phyloP scores from a whole-genome alignment of 2,113 vertebrate species.

The Protomyctophum bolini region DNA sequence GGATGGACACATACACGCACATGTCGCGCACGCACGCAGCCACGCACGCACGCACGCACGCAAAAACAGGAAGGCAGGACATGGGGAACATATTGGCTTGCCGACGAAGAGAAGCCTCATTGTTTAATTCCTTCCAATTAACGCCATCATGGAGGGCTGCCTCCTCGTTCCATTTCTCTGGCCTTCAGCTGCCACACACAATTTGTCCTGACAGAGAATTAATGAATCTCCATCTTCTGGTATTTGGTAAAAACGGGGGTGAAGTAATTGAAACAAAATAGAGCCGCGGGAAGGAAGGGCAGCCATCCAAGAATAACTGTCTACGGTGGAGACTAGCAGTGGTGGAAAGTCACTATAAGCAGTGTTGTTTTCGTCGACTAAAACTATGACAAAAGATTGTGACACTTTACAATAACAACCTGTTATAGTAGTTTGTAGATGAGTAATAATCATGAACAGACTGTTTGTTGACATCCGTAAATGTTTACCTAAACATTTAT shows the following conservation, averaged over 20 bases:
- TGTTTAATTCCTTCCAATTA: constrained; percentile 70
- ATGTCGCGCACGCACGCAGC: background rate
- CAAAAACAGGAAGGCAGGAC: constrained; percentile 5
- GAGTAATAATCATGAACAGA: no score
- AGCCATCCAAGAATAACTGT: constrained; percentile 47
- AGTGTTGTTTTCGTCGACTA: no score
- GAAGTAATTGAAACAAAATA: constrained; percentile 36
- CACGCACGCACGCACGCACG: constrained; percentile 10
- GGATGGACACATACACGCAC: background rate
- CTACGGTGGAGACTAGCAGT: background rate
- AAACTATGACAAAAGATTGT: no score
- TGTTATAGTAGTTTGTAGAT: no score
- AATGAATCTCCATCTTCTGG: constrained; percentile 47
- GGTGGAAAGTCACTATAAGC: no score
- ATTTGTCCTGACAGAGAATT: constrained; percentile 54
- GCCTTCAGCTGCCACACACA: constrained; percentile 58
- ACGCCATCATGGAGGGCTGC: constrained; percentile 55
- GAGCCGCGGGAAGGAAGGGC: constrained; percentile 37
- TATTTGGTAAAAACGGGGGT: constrained; percentile 16
- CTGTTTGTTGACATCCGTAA: no score
- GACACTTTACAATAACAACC: no score
- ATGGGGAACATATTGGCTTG: constrained; percentile 42
- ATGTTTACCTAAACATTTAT: no score
- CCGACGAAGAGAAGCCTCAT: constrained; percentile 48
- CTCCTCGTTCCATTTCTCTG: constrained; percentile 55